Evolutionary conservation across 2,888 invertebrate genomes (phyloP), one percentile per base, ranked within the genome.

Genomic region (Nudaria mundana): DNA sequence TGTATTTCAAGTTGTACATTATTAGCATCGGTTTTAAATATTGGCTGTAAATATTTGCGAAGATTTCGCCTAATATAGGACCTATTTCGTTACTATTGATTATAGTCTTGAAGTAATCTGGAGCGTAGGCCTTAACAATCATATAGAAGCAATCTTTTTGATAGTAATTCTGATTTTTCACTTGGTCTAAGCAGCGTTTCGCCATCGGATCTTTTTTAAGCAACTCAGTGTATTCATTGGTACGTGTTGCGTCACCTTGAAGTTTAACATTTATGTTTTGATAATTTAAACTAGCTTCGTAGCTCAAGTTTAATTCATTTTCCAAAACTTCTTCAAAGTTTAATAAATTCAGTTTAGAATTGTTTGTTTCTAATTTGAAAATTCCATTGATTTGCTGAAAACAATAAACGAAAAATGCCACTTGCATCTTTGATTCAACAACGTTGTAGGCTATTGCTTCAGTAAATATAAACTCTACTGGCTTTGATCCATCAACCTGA

Each of bases 121-220:
- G 77, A 14, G 89, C 71, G 50, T 90, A 89, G 1, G 92, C 91
- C 44, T 77, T 71, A 12, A 85, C 65, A 5, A 90, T 91, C 57
- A 91, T 83, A 48, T 91, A 85, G 40, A 90, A 88, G 68, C 93
- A 93, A 41, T 89, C 86, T 3, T 81, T 75, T 37, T 91, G 85
- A 63, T 91, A 90, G 51, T 88, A 76, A 68, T 93, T 90, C 22
- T 91, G 90, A 33, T 84, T 58, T 43, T 86, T 69, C 61, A 90
- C 90, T 57, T 92, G 84, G 40, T 84, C 60, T 24, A 78, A 53
- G 66, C 91, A 92, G 55, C 85, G 74, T 40, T 89, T 80, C 30
- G 86, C 87, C 37, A 78, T 55, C 1, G 81, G 81, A 24, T 76
- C 75, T 10, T 85, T 71, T 34, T 77, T 71, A 2, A 93, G 70